Evolutionary conservation across 2,797 vertebrate species (phyloP), one percentile per base, ranked within the genome.

Genomic region (Catharus ustulatus): DNA sequence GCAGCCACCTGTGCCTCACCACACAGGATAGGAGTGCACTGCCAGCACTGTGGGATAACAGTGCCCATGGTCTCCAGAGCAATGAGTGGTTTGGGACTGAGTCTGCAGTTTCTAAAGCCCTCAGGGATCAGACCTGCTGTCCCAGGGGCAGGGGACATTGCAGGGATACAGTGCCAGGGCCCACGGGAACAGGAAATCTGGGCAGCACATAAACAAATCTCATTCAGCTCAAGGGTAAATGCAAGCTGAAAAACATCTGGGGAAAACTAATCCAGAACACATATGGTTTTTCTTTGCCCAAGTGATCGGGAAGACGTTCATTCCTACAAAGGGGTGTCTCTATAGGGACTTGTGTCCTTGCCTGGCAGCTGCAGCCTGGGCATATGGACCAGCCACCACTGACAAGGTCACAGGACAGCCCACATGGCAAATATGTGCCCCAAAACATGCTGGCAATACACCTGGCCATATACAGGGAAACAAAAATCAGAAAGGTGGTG

Each of bases 181-280:
- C 63, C 54, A 45, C 0, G 0, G 79, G 52, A 81, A 72, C 3
- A 40, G 66, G 77, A 90, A 94, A 74, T 36, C 43, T 63, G 67
- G 95, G 74, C 40, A 90, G 71, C 0, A 1, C 8, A 22, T 72
- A 84, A 96, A 89, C 77, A 92, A 94, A 90, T 58, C 40, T 29
- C 55, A 43, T 55, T 76, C 81, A 69, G 84, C 84, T 89, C 0
- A 1, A 95, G 84, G 74, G 86, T 58, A 93, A 90, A 90, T 1
- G 4, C 2, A 5, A 87, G 78, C 63, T 89, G 69, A 86, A 81
- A 90, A 90, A 66, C 84, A 96, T 80, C 77, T 92, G 90, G 67
- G 59, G 45, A 89, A 93, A 87, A 48, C n/a, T 55, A 79, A 87
- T 82, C 22, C 40, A 66, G 87, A 86, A 40, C 67, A 92, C 84